Base-by-base conservation (phyloP, 2,888 invertebrate species). In the Sialis lutaria region DNA sequence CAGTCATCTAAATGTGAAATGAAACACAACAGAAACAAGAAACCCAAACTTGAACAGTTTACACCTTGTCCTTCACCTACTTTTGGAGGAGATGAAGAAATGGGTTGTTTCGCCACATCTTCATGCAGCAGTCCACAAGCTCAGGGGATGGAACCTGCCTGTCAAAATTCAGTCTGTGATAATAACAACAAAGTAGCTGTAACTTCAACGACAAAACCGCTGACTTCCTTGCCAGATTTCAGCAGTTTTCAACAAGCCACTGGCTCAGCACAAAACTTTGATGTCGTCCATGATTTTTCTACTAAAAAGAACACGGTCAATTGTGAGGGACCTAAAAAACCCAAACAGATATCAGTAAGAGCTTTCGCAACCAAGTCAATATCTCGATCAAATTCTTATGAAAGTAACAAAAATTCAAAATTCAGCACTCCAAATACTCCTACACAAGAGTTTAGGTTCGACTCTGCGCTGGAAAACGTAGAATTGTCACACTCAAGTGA, bases 161-260 rank as follows among this genome's bases (percentile, higher is more conserved):
- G 32, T 31, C 42, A 42, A 42, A 42, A 42, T n/a, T 35, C 13
- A 42, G 47, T 47, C 47, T 47, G 47, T 47, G 47, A 47, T 47
- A 47, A 22, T 34, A 45, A 45, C 6, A 30, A 13, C 13, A 13
- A 13, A 44, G 6, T 13, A 22, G 33, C 35, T 35, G 13, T 31
- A 22, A 45, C 39, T 10, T 13, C 45, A 8, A 44, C 44, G n/a
- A 45, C 39, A 3, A 12, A 30, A 7, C 33, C 30, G 22, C 32
- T 46, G 55, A 55, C 62, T 57, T 54, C 59, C 63, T 64, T 65
- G 64, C 65, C 66, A 64, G 66, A 66, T 57, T 65, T 66, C 56
- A 63, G 64, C 54, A 63, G 64, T 63, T 65, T 66, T 56, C 64
- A 65, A 33, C 10, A 33, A 10, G n/a, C n/a, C n/a, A n/a, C n/a